Conservation (phyloP, 2,113 vertebrate species). For the Solenodon paradoxus region DNA sequence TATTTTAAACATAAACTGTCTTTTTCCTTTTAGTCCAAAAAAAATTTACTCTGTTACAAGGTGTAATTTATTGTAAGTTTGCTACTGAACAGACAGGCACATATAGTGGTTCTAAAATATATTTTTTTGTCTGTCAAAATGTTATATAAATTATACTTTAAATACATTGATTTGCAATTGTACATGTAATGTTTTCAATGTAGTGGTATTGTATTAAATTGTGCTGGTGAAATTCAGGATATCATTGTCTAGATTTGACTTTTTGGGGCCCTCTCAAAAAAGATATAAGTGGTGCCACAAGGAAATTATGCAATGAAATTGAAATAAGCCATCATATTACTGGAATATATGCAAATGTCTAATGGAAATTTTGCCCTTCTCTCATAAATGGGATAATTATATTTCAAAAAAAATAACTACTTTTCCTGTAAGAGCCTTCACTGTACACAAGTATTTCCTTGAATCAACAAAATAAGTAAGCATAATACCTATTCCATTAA, state of each 20-base stretch:
- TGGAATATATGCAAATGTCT: not conserved
- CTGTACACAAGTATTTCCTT: not conserved
- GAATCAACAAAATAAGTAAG: not conserved
- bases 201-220: constrained; percentile 83
- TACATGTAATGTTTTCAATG: constrained; percentile 77
- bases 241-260: constrained; percentile 75
- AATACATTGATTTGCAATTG: constrained; percentile 76
- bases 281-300: constrained; percentile 81
- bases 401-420: not conserved
- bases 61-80: constrained; percentile 81
- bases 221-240: constrained; percentile 81
- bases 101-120: constrained; percentile 84
- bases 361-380: not conserved
- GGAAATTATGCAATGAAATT: constrained; percentile 70
- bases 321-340: constrained; percentile 64
- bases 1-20: constrained; percentile 62
- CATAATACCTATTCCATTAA: not conserved
- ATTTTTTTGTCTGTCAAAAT: constrained; percentile 93
- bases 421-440: not conserved
- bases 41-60: constrained; percentile 68
- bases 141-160: constrained; percentile 80
- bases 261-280: constrained; percentile 81
- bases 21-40: constrained; percentile 70
- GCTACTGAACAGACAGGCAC: constrained; percentile 79
- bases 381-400: not conserved